Conservation (phyloP, 2,113 vertebrate genomes). For the Ciconia stormi region DNA sequence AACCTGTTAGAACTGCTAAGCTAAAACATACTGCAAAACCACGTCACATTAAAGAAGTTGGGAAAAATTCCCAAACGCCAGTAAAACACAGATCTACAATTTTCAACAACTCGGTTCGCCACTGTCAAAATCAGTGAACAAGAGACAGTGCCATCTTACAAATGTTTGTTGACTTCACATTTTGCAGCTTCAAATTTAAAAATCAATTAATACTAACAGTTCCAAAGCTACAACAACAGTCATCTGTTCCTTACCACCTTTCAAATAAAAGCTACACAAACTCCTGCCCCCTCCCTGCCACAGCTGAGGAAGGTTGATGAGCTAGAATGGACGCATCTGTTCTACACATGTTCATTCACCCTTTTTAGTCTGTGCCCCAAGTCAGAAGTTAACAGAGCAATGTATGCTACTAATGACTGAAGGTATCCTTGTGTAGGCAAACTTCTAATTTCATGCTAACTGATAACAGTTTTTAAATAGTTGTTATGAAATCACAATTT, state of each 20-base stretch:
- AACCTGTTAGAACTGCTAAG: neutral
- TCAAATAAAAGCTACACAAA: neutral
- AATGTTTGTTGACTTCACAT: neutral
- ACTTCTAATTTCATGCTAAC: neutral
- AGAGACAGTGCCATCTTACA: neutral
- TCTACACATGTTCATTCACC: neutral
- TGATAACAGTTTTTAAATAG: neutral
- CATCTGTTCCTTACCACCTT: neutral
- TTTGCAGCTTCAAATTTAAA: neutral
- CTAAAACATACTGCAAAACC: neutral
- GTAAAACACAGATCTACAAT: neutral
- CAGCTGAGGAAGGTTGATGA: neutral
- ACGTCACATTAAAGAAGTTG: neutral
- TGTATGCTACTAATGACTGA: neutral
- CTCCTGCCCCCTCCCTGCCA: neutral
- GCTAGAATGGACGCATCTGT: neutral
- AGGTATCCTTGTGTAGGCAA: neutral
- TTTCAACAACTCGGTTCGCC: neutral
- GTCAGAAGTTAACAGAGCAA: neutral
- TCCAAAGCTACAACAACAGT: neutral
- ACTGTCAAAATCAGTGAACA: neutral
- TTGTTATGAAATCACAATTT: neutral
- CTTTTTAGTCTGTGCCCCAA: neutral
- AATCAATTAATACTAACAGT: neutral
- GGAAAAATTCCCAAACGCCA: neutral